phyloP scores from a whole-genome alignment of 2,113 vertebrate species.

The Trematomus loennbergii region DNA sequence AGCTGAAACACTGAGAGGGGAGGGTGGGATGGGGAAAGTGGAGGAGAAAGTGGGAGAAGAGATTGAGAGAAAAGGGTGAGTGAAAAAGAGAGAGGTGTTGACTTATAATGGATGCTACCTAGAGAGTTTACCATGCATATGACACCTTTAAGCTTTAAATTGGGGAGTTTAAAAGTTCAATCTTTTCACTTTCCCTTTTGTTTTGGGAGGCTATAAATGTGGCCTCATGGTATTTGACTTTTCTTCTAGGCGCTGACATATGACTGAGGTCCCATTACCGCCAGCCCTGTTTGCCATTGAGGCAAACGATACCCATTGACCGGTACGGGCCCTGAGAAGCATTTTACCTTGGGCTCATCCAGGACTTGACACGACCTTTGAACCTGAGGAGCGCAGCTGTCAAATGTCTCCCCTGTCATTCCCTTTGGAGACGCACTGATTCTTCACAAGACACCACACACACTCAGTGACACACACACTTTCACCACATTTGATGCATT shows the following conservation, averaged over 20 bases:
- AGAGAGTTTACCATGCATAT: constrained; percentile 73
- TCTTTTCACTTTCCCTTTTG: constrained; percentile 67
- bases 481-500: constrained; percentile 25
- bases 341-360: constrained; percentile 82
- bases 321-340: constrained; percentile 70
- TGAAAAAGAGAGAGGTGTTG: constrained; percentile 67
- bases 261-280: constrained; percentile 83
- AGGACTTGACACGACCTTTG: constrained; percentile 83
- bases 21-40: constrained; percentile 57
- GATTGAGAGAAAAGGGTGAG: constrained; percentile 56
- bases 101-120: constrained; percentile 71
- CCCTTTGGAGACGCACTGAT: constrained; percentile 70
- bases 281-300: constrained; percentile 68
- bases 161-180: constrained; percentile 79
- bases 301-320: constrained; percentile 79
- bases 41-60: constrained; percentile 63
- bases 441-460: constrained; percentile 62
- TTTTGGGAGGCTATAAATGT: constrained; percentile 67
- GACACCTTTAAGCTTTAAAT: constrained; percentile 78
- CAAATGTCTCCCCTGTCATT: constrained; percentile 81
- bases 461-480: constrained; percentile 31
- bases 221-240: constrained; percentile 77
- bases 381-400: constrained; percentile 80
- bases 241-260: constrained; percentile 78
- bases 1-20: constrained; percentile 60